Conservation (phyloP, 2,113 vertebrate genomes). For the Podocnemis expansa region DNA sequence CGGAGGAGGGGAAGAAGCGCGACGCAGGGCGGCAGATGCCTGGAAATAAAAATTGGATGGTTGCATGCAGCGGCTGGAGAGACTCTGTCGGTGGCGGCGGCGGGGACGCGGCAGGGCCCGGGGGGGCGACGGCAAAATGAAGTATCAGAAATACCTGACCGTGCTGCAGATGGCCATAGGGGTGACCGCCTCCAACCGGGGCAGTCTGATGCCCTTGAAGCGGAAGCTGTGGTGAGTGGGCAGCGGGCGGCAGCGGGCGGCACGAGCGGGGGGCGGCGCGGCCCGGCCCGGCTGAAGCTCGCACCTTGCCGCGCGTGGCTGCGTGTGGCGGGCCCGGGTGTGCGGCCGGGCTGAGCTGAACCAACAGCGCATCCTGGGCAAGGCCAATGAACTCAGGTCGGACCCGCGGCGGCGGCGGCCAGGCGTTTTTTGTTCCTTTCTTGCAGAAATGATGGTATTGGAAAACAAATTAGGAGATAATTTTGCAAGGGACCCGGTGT, state of each 20-base stretch:
- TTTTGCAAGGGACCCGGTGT: not conserved
- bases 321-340: too few species aligned
- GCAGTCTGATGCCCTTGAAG: conserved; percentile 94
- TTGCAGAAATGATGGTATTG: not conserved
- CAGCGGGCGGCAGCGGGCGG: too few species aligned
- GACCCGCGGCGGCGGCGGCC: too few species aligned
- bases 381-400: not conserved
- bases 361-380: not conserved
- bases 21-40: conserved; percentile 89
- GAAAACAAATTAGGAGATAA: not conserved
- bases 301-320: not conserved
- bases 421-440: not conserved
- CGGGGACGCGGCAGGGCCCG: conserved; percentile 89
- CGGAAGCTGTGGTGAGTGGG: conserved; percentile 96
- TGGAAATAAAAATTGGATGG: conserved; percentile 87
- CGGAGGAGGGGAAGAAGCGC: conserved; percentile 69
- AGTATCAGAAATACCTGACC: conserved; percentile 99
- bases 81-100: conserved; percentile 86
- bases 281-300: not conserved
- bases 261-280: not conserved
- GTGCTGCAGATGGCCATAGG: conserved; percentile 99
- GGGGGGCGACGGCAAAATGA: conserved; percentile 94
- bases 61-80: conserved; percentile 92
- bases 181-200: conserved; percentile 97
- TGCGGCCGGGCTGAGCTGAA: not conserved